Evolutionary conservation across 2,888 invertebrate genomes (phyloP).

Genomic region (Cinara cedri): DNA sequence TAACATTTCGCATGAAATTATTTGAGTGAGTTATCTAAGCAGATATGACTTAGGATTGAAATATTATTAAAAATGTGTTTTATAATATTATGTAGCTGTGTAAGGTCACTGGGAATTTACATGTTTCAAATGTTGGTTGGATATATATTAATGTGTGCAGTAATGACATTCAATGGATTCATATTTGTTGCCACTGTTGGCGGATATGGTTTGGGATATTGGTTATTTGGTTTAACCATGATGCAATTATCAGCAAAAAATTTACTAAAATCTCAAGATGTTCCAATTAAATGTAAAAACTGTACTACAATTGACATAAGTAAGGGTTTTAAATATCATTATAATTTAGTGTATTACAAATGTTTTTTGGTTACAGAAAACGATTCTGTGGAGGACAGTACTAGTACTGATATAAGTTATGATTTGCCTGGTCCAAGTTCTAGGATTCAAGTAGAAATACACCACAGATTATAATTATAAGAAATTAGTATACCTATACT

Average conservation of each 20-base stretch:
- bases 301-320: constrained; percentile 37
- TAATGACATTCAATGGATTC: constrained; percentile 78
- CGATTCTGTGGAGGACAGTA: constrained; percentile 22
- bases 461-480: constrained; percentile 15
- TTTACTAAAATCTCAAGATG: constrained; percentile 44
- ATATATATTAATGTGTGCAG: constrained; percentile 74
- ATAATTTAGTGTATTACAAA: background rate
- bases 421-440: constrained; percentile 43
- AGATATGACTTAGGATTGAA: background rate
- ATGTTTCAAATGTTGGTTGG: constrained; percentile 64
- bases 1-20: constrained; percentile 39
- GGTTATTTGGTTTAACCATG: constrained; percentile 58
- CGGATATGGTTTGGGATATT: constrained; percentile 65
- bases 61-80: background rate
- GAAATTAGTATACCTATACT: background rate
- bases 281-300: constrained; percentile 39
- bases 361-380: constrained; percentile 32
- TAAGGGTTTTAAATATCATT: constrained; percentile 23
- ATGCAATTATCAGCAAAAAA: constrained; percentile 57
- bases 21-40: constrained; percentile 7
- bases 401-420: constrained; percentile 46
- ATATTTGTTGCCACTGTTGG: constrained; percentile 70
- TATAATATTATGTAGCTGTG: constrained; percentile 27
- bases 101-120: constrained; percentile 50
- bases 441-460: constrained; percentile 36